Conservation (phyloP, 2,888 invertebrate genomes). For the Pterostichus niger region DNA sequence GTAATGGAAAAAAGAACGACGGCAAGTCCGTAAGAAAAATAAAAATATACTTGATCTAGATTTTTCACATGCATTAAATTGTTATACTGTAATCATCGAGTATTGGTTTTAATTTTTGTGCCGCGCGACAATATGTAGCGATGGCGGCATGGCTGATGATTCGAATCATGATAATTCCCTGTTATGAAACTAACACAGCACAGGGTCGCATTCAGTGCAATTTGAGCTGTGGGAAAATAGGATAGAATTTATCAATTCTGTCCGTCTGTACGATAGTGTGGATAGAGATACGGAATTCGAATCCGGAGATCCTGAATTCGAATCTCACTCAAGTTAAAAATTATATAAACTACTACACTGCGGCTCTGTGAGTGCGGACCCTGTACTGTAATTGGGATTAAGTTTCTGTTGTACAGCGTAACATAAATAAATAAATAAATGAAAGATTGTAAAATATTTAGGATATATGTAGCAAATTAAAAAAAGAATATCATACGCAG, state of each 20-base stretch:
- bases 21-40: slow-evolving; percentile 8
- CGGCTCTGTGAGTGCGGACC: too few species aligned
- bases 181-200: slow-evolving; percentile 41
- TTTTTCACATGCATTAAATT: slow-evolving; percentile 58
- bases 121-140: slow-evolving; percentile 48
- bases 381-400: too few species aligned
- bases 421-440: too few species aligned
- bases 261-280: too few species aligned
- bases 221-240: slow-evolving; percentile 20
- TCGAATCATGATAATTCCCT: slow-evolving; percentile 47
- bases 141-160: slow-evolving; percentile 35
- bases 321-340: too few species aligned
- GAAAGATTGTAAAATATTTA: too few species aligned
- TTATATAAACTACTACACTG: too few species aligned
- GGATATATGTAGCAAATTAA: too few species aligned
- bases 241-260: neutral
- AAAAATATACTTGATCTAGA: slow-evolving; percentile 52
- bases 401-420: too few species aligned
- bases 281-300: too few species aligned
- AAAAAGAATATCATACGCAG: too few species aligned
- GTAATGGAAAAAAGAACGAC: slow-evolving; percentile 51
- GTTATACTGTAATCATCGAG: slow-evolving; percentile 58
- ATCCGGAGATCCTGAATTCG: too few species aligned
- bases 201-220: slow-evolving; percentile 20
- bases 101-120: slow-evolving; percentile 59